Evolutionary conservation across 2,797 vertebrate genomes (phyloP), one percentile per base, ranked within the genome.

Genomic region (Syngnathus acus): DNA sequence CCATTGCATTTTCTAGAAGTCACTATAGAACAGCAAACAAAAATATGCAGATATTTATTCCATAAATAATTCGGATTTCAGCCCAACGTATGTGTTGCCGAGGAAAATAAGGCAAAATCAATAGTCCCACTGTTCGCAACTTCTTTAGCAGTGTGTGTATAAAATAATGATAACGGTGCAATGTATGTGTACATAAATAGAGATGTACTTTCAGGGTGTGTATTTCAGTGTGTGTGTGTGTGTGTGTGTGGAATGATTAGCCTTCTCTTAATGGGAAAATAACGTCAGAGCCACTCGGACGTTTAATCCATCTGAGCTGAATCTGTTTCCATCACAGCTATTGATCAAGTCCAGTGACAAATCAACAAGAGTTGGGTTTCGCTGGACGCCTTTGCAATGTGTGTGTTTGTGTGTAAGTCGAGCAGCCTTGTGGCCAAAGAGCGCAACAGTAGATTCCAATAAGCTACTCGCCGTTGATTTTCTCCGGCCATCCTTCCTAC

Each of bases 241-340:
- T 62, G n/a, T 53, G 57, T 72, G 14, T 43, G 4, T 32, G 26
- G 82, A 89, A 90, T 87, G 88, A 91, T 90, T 89, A 90, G 89
- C 89, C 84, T 85, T 85, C 84, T 87, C 78, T 87, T 90, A 89
- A 90, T 90, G 88, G 87, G 89, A 90, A 89, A 88, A 87, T 88
- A 89, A 88, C 81, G 88, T 91, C 90, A 89, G 77, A 81, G 78
- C 82, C 79, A 80, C 79, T 91, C 86, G 82, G 84, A 85, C 75
- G 72, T 89, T 91, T 91, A 91, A 91, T 91, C 90, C 88, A 91
- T 91, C 90, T 90, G 84, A 83, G 82, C 77, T 86, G 84, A 86
- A 87, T 83, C 84, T 83, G 86, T 87, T 90, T 89, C 86, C 85
- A 90, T 91, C 89, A 88, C 80, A 72, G 77, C 80, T 91, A 91